These are phyloP conservation scores for Morpho deidamia DNA, from an alignment of 2,888 invertebrate genomes.

Conservation along the genomic window DNA sequence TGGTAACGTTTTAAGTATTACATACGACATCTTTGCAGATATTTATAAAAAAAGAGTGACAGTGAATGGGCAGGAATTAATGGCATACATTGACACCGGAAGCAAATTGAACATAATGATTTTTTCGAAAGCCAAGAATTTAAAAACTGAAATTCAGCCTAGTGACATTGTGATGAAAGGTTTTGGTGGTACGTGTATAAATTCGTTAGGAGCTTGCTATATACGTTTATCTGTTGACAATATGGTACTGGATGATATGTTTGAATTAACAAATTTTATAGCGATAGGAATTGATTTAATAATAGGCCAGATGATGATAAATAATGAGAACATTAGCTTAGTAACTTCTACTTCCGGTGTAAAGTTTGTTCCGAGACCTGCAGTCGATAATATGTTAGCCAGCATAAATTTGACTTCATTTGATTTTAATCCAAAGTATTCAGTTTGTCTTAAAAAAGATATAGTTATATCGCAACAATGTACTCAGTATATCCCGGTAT, in stretches of 20 bases:
- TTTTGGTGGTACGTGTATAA: constrained; percentile 13
- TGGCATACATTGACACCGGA: constrained; percentile 19
- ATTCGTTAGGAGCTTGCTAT: constrained; percentile 2
- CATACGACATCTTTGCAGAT: constrained; percentile 1
- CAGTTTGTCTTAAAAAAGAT: not conserved
- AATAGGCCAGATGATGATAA: constrained; percentile 10
- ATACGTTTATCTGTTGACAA: not conserved
- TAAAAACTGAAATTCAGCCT: constrained; percentile 6
- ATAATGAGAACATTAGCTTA: constrained; percentile 1
- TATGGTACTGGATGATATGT: not conserved
- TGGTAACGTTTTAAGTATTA: constrained; percentile 1
- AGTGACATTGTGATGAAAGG: constrained; percentile 14
- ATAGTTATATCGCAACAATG: not conserved
- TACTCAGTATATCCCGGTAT: not conserved
- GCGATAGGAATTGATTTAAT: constrained; percentile 4
- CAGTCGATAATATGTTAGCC: not conserved
- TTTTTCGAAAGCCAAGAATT: not conserved
- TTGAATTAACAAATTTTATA: constrained; percentile 6
- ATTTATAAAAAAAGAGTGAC: constrained; percentile 10
- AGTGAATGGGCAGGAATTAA: constrained; percentile 3
- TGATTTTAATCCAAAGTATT: not conserved
- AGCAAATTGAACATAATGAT: constrained; percentile 18
- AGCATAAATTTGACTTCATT: not conserved
- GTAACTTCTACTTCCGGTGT: not conserved
- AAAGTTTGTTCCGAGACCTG: not conserved